A percentile compares a stretch with the other conserved stretches of the same genome.
phyloP scores from a whole-genome alignment of 2,113 vertebrate species.

The Uropsilus gracilis region DNA sequence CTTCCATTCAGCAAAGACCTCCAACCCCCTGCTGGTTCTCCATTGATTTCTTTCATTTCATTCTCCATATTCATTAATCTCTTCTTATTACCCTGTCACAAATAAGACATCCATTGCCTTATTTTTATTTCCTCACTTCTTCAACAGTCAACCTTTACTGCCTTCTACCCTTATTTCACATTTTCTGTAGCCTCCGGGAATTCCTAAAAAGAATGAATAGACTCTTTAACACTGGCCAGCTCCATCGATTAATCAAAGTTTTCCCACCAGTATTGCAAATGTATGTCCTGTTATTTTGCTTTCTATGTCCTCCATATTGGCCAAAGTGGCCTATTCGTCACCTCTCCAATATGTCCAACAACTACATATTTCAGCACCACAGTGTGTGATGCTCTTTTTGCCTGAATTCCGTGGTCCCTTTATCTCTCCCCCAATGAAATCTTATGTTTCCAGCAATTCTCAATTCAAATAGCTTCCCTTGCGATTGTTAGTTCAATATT shows the following conservation, averaged over 20 bases:
- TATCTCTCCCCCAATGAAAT: constrained; percentile 16
- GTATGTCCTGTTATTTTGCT: constrained; percentile 40
- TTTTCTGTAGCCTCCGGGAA: background rate
- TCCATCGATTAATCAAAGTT: constrained; percentile 47
- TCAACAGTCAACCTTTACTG: background rate
- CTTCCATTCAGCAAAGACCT: background rate
- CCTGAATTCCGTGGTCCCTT: background rate
- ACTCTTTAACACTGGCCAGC: constrained; percentile 27
- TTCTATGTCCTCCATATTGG: background rate
- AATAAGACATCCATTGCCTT: background rate
- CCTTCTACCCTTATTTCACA: background rate
- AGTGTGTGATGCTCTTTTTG: background rate
- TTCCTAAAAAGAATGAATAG: constrained; percentile 45
- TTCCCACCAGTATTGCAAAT: constrained; percentile 13
- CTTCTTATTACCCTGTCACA: background rate
- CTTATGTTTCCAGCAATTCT: background rate
- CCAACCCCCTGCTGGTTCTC: background rate
- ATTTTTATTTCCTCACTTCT: constrained; percentile 1
- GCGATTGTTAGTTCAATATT: background rate
- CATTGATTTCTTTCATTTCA: background rate
- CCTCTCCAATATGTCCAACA: background rate
- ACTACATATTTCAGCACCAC: constrained; percentile 18
- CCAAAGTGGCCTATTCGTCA: constrained; percentile 26
- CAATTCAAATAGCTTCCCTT: background rate
- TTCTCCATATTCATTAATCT: background rate